phyloP scores from a whole-genome alignment of 2,797 vertebrate species.

The Strix occidentalis region DNA sequence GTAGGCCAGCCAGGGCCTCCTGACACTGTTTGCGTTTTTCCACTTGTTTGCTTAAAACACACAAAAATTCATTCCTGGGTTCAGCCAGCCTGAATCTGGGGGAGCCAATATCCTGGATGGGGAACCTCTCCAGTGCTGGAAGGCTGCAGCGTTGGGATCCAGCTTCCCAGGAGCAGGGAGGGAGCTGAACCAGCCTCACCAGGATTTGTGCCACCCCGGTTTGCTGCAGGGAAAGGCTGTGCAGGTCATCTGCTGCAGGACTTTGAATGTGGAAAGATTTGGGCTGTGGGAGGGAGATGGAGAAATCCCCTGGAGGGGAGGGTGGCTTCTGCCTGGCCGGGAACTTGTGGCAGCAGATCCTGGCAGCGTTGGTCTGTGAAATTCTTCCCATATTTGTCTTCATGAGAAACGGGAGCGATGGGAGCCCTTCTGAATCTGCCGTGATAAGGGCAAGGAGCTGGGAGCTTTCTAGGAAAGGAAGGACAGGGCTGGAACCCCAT shows the following conservation, averaged over 20 bases:
- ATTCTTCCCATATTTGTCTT: constrained; percentile 22
- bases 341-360: background rate
- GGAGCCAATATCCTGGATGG: background rate
- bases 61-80: background rate
- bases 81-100: background rate
- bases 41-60: background rate
- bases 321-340: background rate
- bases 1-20: background rate
- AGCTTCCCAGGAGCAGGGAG: background rate
- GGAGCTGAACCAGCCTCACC: background rate
- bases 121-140: background rate
- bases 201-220: background rate
- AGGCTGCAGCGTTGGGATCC: background rate
- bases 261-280: background rate
- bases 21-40: background rate
- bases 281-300: background rate
- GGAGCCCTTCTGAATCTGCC: background rate
- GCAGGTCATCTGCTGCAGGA: background rate
- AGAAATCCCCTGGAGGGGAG: background rate
- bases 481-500: background rate
- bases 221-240: background rate
- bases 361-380: background rate
- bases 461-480: constrained; percentile 33
- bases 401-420: background rate
- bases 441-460: background rate